phyloP scores from a whole-genome alignment of 2,113 vertebrate genomes.

The Arvicanthis niloticus region DNA sequence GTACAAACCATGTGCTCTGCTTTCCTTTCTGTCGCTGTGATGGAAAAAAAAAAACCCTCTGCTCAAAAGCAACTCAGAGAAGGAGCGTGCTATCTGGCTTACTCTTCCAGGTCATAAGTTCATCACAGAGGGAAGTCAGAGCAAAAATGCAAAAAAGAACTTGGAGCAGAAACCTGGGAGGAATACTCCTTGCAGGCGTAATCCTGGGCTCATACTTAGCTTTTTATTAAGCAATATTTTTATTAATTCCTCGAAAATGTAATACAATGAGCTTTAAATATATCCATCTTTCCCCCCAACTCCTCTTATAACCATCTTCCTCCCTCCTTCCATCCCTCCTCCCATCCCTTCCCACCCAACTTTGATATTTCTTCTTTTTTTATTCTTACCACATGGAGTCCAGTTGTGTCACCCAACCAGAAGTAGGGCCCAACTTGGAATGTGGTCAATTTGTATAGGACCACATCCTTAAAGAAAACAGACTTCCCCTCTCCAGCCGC shows the following conservation, averaged over 20 bases:
- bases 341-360: not conserved
- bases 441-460: not conserved
- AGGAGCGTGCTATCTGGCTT: too few relatives aligned
- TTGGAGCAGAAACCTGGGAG: not conserved
- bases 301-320: not conserved
- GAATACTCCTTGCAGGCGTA: not conserved
- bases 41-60: not conserved
- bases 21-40: not conserved
- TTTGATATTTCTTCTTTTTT: not conserved
- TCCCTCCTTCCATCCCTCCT: not conserved
- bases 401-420: not conserved
- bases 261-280: not conserved
- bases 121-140: not conserved
- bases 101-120: not conserved
- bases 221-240: not conserved
- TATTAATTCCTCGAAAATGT: not conserved
- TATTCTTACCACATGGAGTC: not conserved
- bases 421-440: not conserved
- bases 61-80: not conserved
- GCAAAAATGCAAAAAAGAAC: not conserved
- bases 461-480: not conserved
- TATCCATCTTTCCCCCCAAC: not conserved
- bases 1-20: not conserved
- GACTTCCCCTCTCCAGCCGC: not conserved
- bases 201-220: not conserved